Evolutionary conservation across 2,113 vertebrate species (phyloP).

Genomic region (Gallinago paraguaiae): DNA sequence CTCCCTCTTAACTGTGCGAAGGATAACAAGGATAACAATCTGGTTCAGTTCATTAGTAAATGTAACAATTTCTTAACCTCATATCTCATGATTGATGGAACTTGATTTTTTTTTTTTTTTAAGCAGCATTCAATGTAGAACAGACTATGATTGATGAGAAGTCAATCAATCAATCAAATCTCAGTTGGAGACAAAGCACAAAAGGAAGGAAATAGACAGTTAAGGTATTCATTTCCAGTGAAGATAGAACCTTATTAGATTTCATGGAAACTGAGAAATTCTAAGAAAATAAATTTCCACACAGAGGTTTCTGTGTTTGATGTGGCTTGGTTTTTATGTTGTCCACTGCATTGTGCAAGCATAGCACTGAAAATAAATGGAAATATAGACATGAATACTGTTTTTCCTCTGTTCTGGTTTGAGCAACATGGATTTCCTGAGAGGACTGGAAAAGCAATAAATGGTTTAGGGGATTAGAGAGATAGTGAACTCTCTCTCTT

Average conservation of each 20-base stretch:
- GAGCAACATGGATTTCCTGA: not conserved
- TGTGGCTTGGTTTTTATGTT: not conserved
- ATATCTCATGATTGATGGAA: not conserved
- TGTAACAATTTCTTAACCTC: not conserved
- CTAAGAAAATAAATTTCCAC: not conserved
- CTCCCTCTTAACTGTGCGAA: not conserved
- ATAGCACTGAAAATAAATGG: not conserved
- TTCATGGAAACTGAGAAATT: not conserved
- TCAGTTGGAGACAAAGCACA: not conserved
- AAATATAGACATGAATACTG: not conserved
- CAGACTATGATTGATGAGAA: not conserved
- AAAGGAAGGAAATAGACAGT: not conserved
- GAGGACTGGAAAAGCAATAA: not conserved
- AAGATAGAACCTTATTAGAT: not conserved
- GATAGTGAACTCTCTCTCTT: not conserved
- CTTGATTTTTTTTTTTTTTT: not conserved
- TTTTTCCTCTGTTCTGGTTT: not conserved
- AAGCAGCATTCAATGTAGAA: not conserved
- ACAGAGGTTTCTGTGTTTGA: accelerated
- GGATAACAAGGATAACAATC: not conserved
- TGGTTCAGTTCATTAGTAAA: not conserved
- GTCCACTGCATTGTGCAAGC: not conserved
- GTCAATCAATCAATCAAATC: not conserved
- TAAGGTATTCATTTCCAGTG: not conserved
- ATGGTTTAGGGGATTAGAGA: not conserved